Conservation (phyloP, 2,888 invertebrate genomes). For the Argyresthia albistria region DNA sequence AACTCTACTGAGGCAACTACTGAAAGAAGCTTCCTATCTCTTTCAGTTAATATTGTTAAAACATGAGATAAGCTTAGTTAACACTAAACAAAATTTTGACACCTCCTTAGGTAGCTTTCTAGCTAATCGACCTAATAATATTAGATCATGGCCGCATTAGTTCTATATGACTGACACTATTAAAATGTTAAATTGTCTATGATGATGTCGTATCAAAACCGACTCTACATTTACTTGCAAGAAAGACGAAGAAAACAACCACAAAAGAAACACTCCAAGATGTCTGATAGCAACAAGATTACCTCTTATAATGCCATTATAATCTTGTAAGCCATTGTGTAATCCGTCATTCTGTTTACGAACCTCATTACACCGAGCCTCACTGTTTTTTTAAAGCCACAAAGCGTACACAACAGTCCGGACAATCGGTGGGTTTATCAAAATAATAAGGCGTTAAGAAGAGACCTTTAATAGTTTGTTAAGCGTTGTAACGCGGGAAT, state of each 20-base stretch:
- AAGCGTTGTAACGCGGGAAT: conserved; percentile 50
- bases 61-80: too few relatives aligned
- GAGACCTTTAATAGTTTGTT: conserved; percentile 64
- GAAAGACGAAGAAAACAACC: not conserved
- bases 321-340: conserved; percentile 8
- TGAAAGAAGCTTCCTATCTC: too few relatives aligned
- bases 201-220: too few relatives aligned
- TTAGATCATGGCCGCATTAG: too few relatives aligned
- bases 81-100: too few relatives aligned
- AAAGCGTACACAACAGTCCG: conserved; percentile 12
- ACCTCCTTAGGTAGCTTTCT: too few relatives aligned
- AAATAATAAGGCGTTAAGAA: conserved; percentile 48
- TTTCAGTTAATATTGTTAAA: too few relatives aligned
- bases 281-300: conserved; percentile 6
- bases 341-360: conserved; percentile 8
- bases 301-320: conserved; percentile 10
- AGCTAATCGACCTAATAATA: too few relatives aligned
- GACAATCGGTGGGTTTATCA: conserved; percentile 42
- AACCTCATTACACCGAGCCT: conserved; percentile 10
- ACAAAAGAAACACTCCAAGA: not conserved
- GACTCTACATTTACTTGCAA: too few relatives aligned
- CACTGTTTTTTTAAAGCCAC: conserved; percentile 13
- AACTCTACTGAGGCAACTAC: too few relatives aligned
- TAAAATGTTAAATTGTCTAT: too few relatives aligned
- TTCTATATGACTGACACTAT: too few relatives aligned